Base-by-base conservation (phyloP, 2,888 invertebrate genomes). In the Neocrepidodera transversa region DNA sequence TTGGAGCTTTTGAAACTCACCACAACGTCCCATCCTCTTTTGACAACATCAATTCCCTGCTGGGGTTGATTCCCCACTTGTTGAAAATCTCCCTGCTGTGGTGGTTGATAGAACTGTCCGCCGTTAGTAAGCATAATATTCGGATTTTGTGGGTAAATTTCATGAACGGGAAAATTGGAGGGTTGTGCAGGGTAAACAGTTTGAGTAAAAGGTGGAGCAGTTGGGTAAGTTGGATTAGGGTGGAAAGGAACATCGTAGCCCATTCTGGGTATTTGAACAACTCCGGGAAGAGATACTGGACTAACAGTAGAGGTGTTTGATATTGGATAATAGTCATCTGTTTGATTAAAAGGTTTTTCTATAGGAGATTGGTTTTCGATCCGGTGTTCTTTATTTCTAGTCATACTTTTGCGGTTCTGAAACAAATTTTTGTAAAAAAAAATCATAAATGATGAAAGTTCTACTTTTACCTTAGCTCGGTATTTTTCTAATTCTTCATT, bases 401-500 rank as follows among this genome's bases (percentile, higher is more conserved):
- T 71, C 49, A 77, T 78, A 8, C 84, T 80, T 76, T 87, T 88
- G 11, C 87, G 81, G 72, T 84, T 64, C 65, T 66, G 45, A 26
- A 60, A 59, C 10, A 35, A 18, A n/a, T n/a, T n/a, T n/a, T n/a
- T n/a, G n/a, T n/a, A 28, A 23, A 40, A n/a, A 43, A n/a, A n/a
- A n/a, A n/a, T n/a, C n/a, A n/a, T n/a, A n/a, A n/a, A n/a, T n/a
- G 8, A 13, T 5, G 26, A n/a, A 1, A 40, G 2, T 43, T 18
- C 2, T n/a, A 18, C n/a, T 7, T 26, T 38, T 59, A 66, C 65
- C 66, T 66, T 66, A 8, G 66, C 64, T 45, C 66, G 58, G 36
- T 74, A 90, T 87, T 91, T 90, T 73, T 95, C 95, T 32, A 95
- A 81, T 78, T 97, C 97, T 65, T 94, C 92, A 66, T 92, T 91